Percentiles rank a stretch among this genome's conserved stretches.
Conservation (phyloP, 2,888 invertebrate species). For the Pachydiplax longipennis region DNA sequence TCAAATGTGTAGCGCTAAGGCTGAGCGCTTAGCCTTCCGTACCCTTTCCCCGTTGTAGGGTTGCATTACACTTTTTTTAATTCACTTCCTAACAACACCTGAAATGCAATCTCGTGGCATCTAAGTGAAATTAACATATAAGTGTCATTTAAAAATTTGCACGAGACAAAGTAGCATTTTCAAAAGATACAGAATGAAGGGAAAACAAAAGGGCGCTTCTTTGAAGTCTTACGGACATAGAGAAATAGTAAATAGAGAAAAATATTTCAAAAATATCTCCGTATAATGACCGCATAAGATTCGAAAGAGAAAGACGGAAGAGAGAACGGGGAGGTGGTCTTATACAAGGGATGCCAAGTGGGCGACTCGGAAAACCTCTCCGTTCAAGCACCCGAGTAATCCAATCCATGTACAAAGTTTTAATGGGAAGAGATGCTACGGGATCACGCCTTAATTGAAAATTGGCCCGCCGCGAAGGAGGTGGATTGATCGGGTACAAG, state of each 20-base stretch:
- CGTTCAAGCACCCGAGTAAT: constrained; percentile 45
- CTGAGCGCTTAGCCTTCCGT: too few relatives aligned
- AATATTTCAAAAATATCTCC: not conserved
- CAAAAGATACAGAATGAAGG: too few relatives aligned
- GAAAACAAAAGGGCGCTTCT: too few relatives aligned
- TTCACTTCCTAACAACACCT: too few relatives aligned
- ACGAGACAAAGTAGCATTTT: too few relatives aligned
- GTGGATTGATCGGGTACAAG: not conserved
- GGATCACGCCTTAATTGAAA: constrained; percentile 46
- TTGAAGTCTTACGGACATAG: too few relatives aligned
- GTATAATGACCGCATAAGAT: not conserved
- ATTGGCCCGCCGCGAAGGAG: not conserved
- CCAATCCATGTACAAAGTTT: constrained; percentile 46
- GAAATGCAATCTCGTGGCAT: too few relatives aligned
- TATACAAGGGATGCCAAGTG: not conserved
- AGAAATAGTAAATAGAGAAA: not conserved
- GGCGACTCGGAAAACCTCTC: not conserved
- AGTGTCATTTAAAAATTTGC: too few relatives aligned
- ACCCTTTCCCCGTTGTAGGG: too few relatives aligned
- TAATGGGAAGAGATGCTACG: constrained; percentile 38
- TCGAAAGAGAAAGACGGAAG: not conserved
- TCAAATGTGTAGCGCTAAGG: too few relatives aligned
- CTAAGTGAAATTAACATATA: too few relatives aligned
- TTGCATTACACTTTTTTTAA: too few relatives aligned
- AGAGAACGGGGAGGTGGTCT: not conserved